phyloP scores from a whole-genome alignment of 2,888 invertebrate genomes.

The Cactoblastis cactorum region DNA sequence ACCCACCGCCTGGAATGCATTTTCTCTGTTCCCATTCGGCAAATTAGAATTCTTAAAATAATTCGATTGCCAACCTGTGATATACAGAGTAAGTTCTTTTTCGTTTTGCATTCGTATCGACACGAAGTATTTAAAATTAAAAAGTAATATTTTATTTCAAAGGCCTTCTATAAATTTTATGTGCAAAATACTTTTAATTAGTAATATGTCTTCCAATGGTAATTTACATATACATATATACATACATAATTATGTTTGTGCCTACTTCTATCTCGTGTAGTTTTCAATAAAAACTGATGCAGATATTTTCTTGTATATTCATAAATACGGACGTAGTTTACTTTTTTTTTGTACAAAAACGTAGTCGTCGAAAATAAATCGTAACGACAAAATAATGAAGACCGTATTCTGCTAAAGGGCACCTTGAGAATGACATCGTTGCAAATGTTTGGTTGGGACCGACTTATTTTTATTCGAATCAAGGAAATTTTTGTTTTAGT shows the following conservation, averaged over 20 bases:
- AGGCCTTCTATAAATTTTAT: too few relatives aligned
- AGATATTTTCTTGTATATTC: neutral
- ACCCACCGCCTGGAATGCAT: slow-evolving; percentile 41
- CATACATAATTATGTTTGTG: too few relatives aligned
- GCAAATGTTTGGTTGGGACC: slow-evolving; percentile 35
- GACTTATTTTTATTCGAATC: slow-evolving; percentile 49
- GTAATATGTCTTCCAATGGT: too few relatives aligned
- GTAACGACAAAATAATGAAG: slow-evolving; percentile 59
- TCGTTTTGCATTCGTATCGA: slow-evolving; percentile 25
- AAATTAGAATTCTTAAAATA: slow-evolving; percentile 62
- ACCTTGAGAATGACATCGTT: slow-evolving; percentile 34
- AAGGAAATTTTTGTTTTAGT: slow-evolving; percentile 33
- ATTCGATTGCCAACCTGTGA: slow-evolving; percentile 41
- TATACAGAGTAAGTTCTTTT: slow-evolving; percentile 40
- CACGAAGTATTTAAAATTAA: slow-evolving; percentile 14
- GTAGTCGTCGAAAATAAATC: slow-evolving; percentile 36
- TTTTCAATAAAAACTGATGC: neutral
- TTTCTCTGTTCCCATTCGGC: slow-evolving; percentile 37
- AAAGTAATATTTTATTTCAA: too few relatives aligned
- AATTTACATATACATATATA: too few relatives aligned
- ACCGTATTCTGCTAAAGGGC: slow-evolving; percentile 32
- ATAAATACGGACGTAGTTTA: slow-evolving; percentile 12
- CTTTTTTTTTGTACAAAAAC: slow-evolving; percentile 12
- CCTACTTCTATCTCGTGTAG: neutral
- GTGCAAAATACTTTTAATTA: too few relatives aligned